phyloP scores from a whole-genome alignment of 2,888 invertebrate genomes.

The Allacma fusca region DNA sequence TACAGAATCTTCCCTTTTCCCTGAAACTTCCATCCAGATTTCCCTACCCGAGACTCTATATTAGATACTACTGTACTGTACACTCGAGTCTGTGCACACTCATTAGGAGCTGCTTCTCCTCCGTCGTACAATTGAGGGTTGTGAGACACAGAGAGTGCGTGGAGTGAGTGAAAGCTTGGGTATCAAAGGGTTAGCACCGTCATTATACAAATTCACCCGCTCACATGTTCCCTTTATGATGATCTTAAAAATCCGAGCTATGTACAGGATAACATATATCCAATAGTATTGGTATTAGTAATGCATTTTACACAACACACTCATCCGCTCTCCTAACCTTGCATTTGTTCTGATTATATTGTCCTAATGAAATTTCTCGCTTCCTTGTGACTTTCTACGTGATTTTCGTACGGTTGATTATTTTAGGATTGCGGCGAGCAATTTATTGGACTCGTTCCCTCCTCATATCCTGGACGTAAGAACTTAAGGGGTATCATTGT shows the following conservation, averaged over 20 bases:
- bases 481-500: no score
- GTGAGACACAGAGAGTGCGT: neutral
- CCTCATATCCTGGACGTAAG: no score
- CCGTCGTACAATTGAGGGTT: no score
- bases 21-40: no score
- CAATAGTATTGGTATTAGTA: no score
- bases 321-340: neutral
- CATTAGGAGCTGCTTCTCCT: neutral
- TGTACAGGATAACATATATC: no score
- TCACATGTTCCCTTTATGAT: conserved; percentile 2
- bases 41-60: no score
- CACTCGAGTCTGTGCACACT: no score
- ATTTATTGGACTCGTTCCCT: conserved; percentile 29
- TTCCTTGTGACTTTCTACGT: conserved; percentile 36
- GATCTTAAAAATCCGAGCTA: no score
- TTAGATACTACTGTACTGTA: no score
- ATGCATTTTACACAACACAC: no score
- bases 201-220: conserved; percentile 28
- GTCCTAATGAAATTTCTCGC: conserved; percentile 45
- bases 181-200: conserved; percentile 37
- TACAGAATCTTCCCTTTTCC: neutral
- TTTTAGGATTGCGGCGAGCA: conserved; percentile 20
- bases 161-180: neutral
- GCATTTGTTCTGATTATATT: conserved; percentile 42
- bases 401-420: neutral